Percentiles rank a stretch among this genome's conserved stretches.
Conservation (phyloP, 2,797 vertebrate species). For the Hemibagrus guttatus region DNA sequence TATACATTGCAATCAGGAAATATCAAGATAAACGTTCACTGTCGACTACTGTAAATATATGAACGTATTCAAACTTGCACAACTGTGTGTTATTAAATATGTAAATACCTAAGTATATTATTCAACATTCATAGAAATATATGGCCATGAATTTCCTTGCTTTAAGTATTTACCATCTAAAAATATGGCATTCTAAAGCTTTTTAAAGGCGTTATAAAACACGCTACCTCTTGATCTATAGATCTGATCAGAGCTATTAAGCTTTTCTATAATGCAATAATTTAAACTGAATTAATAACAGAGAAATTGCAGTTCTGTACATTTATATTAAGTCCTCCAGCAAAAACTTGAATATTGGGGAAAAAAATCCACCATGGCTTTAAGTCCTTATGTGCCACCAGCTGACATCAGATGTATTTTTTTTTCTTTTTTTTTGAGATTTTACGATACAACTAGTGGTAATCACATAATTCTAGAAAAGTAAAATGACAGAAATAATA, state of each 20-base stretch:
- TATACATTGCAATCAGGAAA: conserved; percentile 45
- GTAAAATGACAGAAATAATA: background rate
- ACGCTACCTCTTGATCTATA: conserved; percentile 46
- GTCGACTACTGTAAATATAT: conserved; percentile 45
- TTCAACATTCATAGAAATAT: conserved; percentile 58
- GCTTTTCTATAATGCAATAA: conserved; percentile 56
- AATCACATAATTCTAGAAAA: conserved; percentile 30
- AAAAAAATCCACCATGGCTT: conserved; percentile 67
- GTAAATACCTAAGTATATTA: conserved; percentile 51
- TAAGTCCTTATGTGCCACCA: conserved; percentile 64
- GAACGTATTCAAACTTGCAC: conserved; percentile 45
- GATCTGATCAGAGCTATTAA: conserved; percentile 36
- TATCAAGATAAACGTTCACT: conserved; percentile 40
- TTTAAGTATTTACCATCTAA: conserved; percentile 54
- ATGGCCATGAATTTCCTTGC: conserved; percentile 54
- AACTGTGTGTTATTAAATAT: conserved; percentile 44
- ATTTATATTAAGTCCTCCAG: conserved; percentile 65
- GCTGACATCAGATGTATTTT: conserved; percentile 14
- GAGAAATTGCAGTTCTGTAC: conserved; percentile 49
- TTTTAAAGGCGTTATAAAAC: conserved; percentile 56
- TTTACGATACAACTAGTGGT: conserved; percentile 29
- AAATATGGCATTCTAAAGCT: conserved; percentile 62
- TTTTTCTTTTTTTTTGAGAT: conserved; percentile 17
- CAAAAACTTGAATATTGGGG: conserved; percentile 53
- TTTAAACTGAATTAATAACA: conserved; percentile 51